phyloP scores from a whole-genome alignment of 2,797 vertebrate genomes.

The Gila robusta region DNA sequence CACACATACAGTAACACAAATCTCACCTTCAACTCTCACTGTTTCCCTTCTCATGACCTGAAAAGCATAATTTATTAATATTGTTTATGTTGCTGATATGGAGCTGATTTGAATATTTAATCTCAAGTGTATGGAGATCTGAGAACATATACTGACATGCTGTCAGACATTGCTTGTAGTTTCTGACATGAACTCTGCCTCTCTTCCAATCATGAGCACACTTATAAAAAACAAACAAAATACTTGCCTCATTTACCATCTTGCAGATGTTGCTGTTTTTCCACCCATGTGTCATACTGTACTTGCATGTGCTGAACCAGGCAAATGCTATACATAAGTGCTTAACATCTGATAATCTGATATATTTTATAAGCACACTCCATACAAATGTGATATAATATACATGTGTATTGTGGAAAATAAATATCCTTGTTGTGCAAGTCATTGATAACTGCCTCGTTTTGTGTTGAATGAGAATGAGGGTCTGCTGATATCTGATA shows the following conservation, averaged over 20 bases:
- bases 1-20: conserved; percentile 32
- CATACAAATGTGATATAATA: neutral
- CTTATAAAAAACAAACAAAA: neutral
- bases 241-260: neutral
- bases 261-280: neutral
- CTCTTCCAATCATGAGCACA: neutral
- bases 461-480: neutral
- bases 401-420: neutral
- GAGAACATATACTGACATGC: neutral
- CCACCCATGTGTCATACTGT: neutral
- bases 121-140: conserved; percentile 56
- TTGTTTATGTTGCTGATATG: conserved; percentile 76
- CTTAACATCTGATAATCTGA: neutral
- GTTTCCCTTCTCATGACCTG: neutral
- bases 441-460: neutral
- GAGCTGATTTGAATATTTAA: conserved; percentile 80
- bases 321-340: no score
- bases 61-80: conserved; percentile 77
- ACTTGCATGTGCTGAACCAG: neutral
- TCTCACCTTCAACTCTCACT: neutral
- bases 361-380: neutral
- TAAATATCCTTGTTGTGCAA: neutral
- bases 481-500: neutral
- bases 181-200: conserved; percentile 9
- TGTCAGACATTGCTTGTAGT: conserved; percentile 19